A percentile compares a stretch with the other conserved stretches of the same genome.
Evolutionary conservation across 2,113 vertebrate species (phyloP).

Genomic region (Formicarius rufipectus): DNA sequence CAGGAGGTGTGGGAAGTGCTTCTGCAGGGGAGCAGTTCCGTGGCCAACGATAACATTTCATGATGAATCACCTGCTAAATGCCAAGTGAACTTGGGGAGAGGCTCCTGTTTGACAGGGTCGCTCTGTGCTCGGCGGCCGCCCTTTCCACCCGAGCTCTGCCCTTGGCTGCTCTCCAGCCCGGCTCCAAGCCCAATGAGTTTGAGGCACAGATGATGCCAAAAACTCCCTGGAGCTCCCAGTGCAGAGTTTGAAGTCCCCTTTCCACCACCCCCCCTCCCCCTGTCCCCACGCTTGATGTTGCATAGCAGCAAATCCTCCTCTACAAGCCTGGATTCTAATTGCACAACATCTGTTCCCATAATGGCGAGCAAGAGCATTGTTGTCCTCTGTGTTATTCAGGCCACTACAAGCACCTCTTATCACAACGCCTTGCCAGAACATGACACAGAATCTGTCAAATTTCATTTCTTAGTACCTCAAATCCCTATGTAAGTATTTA

Average conservation of each 20-base stretch:
- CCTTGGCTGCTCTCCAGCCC: conserved; percentile 65
- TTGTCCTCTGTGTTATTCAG: conserved; percentile 86
- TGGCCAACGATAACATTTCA: background rate
- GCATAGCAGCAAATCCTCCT: conserved; percentile 82
- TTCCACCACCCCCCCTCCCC: background rate
- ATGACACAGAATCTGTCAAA: conserved; percentile 90
- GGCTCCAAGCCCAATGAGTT: conserved; percentile 63
- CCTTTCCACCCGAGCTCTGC: conserved; percentile 52
- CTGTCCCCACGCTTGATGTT: conserved; percentile 65
- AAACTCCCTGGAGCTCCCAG: conserved; percentile 70
- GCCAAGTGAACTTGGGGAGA: background rate
- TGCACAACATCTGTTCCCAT: conserved; percentile 88
- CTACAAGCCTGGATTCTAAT: conserved; percentile 80
- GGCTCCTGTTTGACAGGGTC: background rate
- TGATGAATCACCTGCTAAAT: background rate
- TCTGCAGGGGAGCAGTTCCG: background rate
- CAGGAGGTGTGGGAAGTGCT: background rate
- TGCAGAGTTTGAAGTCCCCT: conserved; percentile 57
- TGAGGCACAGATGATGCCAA: conserved; percentile 70
- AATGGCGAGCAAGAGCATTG: conserved; percentile 85
- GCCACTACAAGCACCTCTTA: conserved; percentile 88
- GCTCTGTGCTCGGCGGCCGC: background rate
- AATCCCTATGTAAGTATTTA: conserved; percentile 89
- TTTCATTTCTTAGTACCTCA: conserved; percentile 89
- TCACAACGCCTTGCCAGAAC: conserved; percentile 86